Evolutionary conservation across 1,140 invertebrate species (phyloP), one percentile per base, ranked within the genome.

Genomic region (Plutomurus gul): DNA sequence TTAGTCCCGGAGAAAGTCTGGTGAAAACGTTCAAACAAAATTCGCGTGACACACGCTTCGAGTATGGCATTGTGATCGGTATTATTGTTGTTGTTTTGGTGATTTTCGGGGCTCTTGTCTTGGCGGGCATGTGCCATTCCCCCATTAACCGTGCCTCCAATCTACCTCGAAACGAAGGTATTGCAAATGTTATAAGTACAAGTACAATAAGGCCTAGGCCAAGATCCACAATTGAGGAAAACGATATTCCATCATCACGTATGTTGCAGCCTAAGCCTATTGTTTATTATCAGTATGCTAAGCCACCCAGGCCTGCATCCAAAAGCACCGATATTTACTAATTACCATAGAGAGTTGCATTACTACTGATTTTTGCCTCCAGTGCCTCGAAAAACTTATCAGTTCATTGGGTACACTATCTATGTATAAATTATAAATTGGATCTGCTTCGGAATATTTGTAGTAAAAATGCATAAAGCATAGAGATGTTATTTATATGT

Each of bases 61-160:
- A 81, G 11, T 51, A 40, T n/a, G 65, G 76, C 0, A n/a, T 78
- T 5, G 49, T 75, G 4, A 49, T 81, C 20, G 80, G 80, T 1
- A 81, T 78, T 18, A 47, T 81, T 33, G 76, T 39, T 33, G 3
- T 81, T 0, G 46, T 78, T 20, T 16, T 81, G 6, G 76, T 78
- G 6, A 56, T 78, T 4, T 74, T 81, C 8, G 39, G 39, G 0
- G 56, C 80, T n/a, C 6, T 81, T 11, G 43, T 81, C 13, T 37
- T 71, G 25, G 80, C 76, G 7, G 25, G 71, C 8, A 43, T 71
- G 27, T 78, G 71, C 22, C 20, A 40, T 37, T 33, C 70, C 3
- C 80, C 80, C 4, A 16, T 77, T 5, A 78, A 51, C 20, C 16
- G 76, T 18, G 70, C 80, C 10, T 78, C 76, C 20, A 81, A 81